phyloP scores from a whole-genome alignment of 1,140 invertebrate species.

The Tribolium castaneum region DNA sequence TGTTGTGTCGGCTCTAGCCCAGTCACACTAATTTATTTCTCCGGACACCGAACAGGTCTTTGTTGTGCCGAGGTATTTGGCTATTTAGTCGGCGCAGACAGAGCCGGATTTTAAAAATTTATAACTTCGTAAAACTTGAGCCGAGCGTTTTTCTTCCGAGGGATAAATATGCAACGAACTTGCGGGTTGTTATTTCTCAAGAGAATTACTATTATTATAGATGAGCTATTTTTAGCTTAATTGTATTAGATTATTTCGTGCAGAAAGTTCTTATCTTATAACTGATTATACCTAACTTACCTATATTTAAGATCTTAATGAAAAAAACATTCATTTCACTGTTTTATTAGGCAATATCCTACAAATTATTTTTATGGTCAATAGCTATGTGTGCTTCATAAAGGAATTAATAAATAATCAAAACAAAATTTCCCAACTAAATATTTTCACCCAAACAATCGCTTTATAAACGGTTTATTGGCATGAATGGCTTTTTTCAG shows the following conservation, averaged over 20 bases:
- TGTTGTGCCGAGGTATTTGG: slow-evolving; percentile 19
- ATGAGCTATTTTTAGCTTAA: slow-evolving; percentile 14
- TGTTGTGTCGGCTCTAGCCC: background rate
- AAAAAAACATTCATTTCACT: background rate
- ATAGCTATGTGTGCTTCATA: background rate
- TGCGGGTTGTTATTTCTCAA: background rate
- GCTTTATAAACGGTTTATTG: no score
- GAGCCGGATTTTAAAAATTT: slow-evolving; percentile 31
- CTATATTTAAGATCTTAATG: background rate
- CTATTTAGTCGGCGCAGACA: slow-evolving; percentile 16
- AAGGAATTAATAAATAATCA: background rate
- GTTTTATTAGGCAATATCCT: background rate
- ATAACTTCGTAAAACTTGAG: background rate
- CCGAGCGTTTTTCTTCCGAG: background rate
- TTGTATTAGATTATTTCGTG: slow-evolving; percentile 30
- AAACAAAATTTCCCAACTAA: background rate
- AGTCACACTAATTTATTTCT: slow-evolving; percentile 31
- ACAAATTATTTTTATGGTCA: background rate
- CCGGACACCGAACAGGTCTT: slow-evolving; percentile 25
- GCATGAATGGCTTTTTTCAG: no score
- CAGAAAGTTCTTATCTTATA: slow-evolving; percentile 12
- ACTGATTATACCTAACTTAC: background rate
- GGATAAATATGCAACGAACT: slow-evolving; percentile 1
- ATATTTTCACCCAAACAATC: no score
- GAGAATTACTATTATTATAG: slow-evolving; percentile 11